phyloP scores from a whole-genome alignment of 2,113 vertebrate genomes.

The Rana temporaria region DNA sequence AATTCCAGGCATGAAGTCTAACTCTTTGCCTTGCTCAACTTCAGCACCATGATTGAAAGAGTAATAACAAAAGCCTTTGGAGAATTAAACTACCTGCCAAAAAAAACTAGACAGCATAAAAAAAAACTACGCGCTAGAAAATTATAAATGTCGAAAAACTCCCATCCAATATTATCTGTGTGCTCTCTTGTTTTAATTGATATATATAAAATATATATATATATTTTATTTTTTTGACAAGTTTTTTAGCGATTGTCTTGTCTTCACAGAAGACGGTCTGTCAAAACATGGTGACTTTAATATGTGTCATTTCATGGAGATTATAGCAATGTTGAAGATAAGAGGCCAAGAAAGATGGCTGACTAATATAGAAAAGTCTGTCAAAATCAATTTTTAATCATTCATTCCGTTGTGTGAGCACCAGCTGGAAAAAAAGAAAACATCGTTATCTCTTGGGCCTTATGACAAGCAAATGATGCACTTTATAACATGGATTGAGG shows the following conservation, averaged over 20 bases:
- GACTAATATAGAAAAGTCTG: constrained; percentile 13
- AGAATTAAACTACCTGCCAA: constrained; percentile 46
- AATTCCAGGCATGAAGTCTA: constrained; percentile 58
- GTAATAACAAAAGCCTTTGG: constrained; percentile 39
- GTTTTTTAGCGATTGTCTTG: background rate
- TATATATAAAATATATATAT: background rate
- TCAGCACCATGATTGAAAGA: constrained; percentile 49
- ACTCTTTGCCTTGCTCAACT: constrained; percentile 49
- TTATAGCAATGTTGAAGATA: constrained; percentile 24
- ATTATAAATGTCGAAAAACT: background rate
- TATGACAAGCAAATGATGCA: constrained; percentile 38
- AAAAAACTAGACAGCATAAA: constrained; percentile 14
- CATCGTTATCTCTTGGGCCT: background rate
- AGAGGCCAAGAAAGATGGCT: background rate
- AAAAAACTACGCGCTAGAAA: background rate
- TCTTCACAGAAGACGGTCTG: background rate
- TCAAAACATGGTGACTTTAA: background rate
- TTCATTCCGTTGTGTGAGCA: constrained; percentile 18
- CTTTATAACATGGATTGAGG: constrained; percentile 26
- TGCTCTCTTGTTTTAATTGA: background rate
- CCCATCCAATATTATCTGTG: background rate
- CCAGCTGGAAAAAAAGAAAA: background rate
- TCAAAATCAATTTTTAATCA: constrained; percentile 40
- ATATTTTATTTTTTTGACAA: background rate
- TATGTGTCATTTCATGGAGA: constrained; percentile 9